Percentiles rank a stretch among this genome's conserved stretches.
Evolutionary conservation across 1,140 invertebrate genomes (phyloP).

Genomic region (Drosophila pruinosa): DNA sequence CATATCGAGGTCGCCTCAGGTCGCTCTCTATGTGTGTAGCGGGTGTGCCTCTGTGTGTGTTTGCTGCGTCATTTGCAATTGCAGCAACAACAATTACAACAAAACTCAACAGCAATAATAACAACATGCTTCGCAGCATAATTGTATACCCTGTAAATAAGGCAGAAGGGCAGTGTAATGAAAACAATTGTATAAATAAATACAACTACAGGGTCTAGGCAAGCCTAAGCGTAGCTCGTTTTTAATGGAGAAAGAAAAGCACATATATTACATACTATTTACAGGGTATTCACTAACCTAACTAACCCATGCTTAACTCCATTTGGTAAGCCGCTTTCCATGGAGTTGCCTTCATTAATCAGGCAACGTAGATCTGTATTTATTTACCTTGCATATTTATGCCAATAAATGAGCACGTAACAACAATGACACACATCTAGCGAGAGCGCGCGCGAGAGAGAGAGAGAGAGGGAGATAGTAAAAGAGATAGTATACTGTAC

Average conservation of each 20-base stretch:
- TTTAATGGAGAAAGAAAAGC: too few species aligned
- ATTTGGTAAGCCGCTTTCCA: neutral
- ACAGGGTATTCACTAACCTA: neutral
- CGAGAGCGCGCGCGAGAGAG: neutral
- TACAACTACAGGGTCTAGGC: too few species aligned
- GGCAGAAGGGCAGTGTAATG: neutral
- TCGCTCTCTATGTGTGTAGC: conserved; percentile 20
- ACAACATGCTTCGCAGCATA: conserved; percentile 36
- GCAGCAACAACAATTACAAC: conserved; percentile 31
- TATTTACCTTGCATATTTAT: conserved; percentile 69
- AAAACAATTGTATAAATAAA: too few species aligned
- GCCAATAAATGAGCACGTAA: conserved; percentile 76
- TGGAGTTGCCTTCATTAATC: conserved; percentile 48
- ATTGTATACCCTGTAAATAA: conserved; percentile 6
- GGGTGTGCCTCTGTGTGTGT: conserved; percentile 7
- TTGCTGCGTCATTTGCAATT: conserved; percentile 63
- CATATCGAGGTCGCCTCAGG: conserved; percentile 45
- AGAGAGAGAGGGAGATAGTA: neutral
- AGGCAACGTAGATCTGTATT: conserved; percentile 68
- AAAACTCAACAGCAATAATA: conserved; percentile 8
- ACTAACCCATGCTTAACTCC: neutral
- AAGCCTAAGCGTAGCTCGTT: too few species aligned
- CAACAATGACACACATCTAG: conserved; percentile 59
- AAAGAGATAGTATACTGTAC: conserved; percentile 18
- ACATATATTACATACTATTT: too few species aligned